These are phyloP conservation scores for Drosophila pruinosa DNA, from an alignment of 1,140 invertebrate species.

Conservation along the genomic window DNA sequence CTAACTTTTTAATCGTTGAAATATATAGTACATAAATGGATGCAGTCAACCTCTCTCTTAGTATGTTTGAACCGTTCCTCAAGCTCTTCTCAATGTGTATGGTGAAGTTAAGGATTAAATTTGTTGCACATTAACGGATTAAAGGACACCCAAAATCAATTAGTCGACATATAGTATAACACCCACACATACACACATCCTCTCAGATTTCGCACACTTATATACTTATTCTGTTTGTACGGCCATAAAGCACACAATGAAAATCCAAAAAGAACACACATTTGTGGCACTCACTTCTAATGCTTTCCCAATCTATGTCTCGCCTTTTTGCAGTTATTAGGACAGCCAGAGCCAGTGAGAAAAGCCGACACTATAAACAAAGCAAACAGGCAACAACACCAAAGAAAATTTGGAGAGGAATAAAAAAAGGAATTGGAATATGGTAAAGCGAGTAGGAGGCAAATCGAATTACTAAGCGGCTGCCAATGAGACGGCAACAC, in stretches of 20 bases:
- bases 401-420: neutral
- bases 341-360: constrained; percentile 29
- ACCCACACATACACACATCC: constrained; percentile 2
- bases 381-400: constrained; percentile 47
- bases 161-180: neutral
- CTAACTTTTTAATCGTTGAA: no score
- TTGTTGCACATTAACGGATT: constrained; percentile 27
- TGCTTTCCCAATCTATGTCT: constrained; percentile 16
- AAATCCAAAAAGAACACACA: constrained; percentile 65
- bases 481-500: constrained; percentile 63
- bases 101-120: constrained; percentile 22
- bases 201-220: constrained; percentile 5
- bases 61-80: no score
- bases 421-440: neutral
- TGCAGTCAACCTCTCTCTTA: no score
- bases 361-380: constrained; percentile 70
- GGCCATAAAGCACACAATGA: constrained; percentile 52
- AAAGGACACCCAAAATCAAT: constrained; percentile 32
- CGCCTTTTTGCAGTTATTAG: constrained; percentile 73
- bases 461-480: constrained; percentile 42
- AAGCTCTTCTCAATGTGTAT: no score
- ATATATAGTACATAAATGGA: no score
- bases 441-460: constrained; percentile 12
- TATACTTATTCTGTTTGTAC: constrained; percentile 16
- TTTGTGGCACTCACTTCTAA: constrained; percentile 41